Base-by-base conservation (phyloP, 1,140 invertebrate genomes). In the Ylistrum balloti region DNA sequence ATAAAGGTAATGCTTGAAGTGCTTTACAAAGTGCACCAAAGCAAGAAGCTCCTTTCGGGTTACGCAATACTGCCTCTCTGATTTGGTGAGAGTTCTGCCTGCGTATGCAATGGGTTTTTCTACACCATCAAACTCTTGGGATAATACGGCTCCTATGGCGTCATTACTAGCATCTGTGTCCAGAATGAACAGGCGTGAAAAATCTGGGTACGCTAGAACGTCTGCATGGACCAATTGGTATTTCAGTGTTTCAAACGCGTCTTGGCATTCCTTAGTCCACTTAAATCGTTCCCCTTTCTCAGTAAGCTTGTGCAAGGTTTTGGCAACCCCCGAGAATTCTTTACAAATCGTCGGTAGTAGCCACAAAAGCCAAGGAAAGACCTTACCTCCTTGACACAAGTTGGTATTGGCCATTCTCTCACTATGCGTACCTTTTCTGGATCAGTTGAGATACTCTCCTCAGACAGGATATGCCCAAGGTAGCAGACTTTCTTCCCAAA, bases 261-360 rank as follows among this genome's bases (percentile, higher is more conserved):
- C n/a, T 85, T 85, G 28, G 33, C 33, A 94, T 92, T 56, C 93
- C 89, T 22, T 92, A 74, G 11, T 93, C 90, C 92, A 96, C 95
- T 34, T 92, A 93, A 33, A 97, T 33, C 20, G 95, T 94, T 32
- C 94, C 95, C 20, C 95, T 94, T 86, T 96, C 90, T 32, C 95
- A 94, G 93, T 94, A 90, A 33, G 95, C 93, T 33, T 94, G 95
- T 56, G 95, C 95, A 93, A 96, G 96, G 0, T 95, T 96, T 41
- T 87, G 10, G 48, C 87, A 0, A 88, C 48, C 17, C 35, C 41
- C 5, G 86, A 45, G 86, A 91, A 91, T 88, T 33, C 33, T 91
- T 91, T n/a, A 88, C 86, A 48, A 33, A 88, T 32, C 35, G 5
- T 13, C 88, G 0, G 20, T 91, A 91, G 32, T 85, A 86, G 11